Percentiles rank a stretch among this genome's conserved stretches.
These are phyloP conservation scores for Rachycentron canadum DNA, from an alignment of 2,797 vertebrate genomes.

Conservation along the genomic window DNA sequence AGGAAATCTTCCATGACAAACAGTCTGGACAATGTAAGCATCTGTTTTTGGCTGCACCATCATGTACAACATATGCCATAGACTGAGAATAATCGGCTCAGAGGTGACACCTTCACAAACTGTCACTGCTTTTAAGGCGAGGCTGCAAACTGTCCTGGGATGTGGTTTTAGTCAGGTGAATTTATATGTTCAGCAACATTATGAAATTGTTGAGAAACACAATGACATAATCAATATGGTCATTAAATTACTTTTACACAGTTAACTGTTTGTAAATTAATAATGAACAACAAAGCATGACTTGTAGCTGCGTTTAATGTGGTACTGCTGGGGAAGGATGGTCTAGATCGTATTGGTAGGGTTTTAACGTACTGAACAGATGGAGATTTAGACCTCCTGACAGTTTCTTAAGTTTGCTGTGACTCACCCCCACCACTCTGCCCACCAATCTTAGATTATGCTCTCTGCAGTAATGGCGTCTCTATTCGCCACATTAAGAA, in stretches of 20 bases:
- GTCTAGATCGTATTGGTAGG: constrained; percentile 36
- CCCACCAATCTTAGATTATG: constrained; percentile 59
- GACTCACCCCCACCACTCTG: constrained; percentile 47
- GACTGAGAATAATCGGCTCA: constrained; percentile 39
- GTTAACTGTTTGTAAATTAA: background rate
- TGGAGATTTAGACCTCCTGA: constrained; percentile 79
- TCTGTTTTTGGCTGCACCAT: background rate
- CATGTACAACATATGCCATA: constrained; percentile 19
- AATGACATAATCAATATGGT: constrained; percentile 4
- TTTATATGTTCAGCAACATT: background rate
- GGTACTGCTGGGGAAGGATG: constrained; percentile 5
- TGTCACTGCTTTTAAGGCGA: constrained; percentile 6
- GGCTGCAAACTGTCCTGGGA: constrained; percentile 5
- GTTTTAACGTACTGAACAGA: constrained; percentile 79
- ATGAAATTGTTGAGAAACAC: background rate
- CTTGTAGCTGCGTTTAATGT: constrained; percentile 4
- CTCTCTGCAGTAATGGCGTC: constrained; percentile 21
- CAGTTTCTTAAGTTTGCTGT: constrained; percentile 74
- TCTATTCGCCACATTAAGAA: constrained; percentile 28
- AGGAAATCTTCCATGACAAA: background rate
- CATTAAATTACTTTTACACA: background rate
- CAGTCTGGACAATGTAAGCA: background rate
- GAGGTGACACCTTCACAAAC: constrained; percentile 13
- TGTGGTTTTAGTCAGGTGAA: background rate
- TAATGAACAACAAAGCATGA: background rate